A percentile compares a stretch with the other conserved stretches of the same genome.
Conservation (phyloP, 2,888 invertebrate genomes). For the Hipparchia semele region DNA sequence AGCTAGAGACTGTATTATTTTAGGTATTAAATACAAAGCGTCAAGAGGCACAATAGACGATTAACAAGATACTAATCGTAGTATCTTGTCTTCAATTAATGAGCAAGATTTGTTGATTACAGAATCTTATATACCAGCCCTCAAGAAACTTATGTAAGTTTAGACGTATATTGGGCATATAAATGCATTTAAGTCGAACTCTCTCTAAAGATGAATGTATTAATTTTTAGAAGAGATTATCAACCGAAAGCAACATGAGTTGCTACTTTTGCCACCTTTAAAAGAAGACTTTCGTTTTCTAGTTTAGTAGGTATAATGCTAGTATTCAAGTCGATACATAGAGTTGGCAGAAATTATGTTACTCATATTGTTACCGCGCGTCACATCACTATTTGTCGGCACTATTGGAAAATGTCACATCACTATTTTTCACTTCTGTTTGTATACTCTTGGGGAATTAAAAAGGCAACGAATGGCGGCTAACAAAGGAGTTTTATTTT, state of each 20-base stretch:
- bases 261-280: slow-evolving; percentile 48
- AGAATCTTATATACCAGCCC: not conserved
- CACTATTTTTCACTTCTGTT: too few species aligned
- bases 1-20: not conserved
- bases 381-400: too few species aligned
- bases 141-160: not conserved
- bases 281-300: slow-evolving; percentile 71
- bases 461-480: too few species aligned
- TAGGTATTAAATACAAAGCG: not conserved
- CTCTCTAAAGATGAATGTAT: slow-evolving; percentile 42
- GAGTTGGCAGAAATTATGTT: slow-evolving; percentile 7
- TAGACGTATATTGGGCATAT: not conserved
- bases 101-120: not conserved
- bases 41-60: not conserved
- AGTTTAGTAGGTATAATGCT: slow-evolving; percentile 40
- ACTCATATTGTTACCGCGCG: too few species aligned
- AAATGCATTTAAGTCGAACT: not conserved
- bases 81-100: not conserved
- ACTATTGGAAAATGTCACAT: too few species aligned
- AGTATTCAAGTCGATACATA: slow-evolving; percentile 49
- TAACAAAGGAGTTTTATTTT: too few species aligned
- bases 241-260: slow-evolving; percentile 65
- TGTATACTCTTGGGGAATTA: too few species aligned
- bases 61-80: not conserved
- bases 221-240: slow-evolving; percentile 66